Base-by-base conservation (phyloP, 2,797 vertebrate genomes). In the Helicolenus hilgendorfi region DNA sequence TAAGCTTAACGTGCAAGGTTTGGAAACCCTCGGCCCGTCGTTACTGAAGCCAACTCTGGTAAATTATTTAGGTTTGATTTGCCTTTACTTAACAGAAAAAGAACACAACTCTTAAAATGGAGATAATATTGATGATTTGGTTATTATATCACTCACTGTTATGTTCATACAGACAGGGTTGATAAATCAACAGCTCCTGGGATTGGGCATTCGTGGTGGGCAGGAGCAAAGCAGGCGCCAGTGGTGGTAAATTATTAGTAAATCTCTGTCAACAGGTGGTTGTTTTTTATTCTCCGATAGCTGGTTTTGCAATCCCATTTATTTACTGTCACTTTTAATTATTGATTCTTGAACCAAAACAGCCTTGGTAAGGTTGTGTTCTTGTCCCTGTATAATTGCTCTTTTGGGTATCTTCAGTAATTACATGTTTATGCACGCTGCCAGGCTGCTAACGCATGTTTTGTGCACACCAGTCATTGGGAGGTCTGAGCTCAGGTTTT, bases 201-300 rank as follows among this genome's bases (percentile, higher is more conserved):
- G 92, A 95, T 96, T 94, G 93, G 95, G 20, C 68, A 59, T 77
- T 63, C 41, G 11, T 58, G 35, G 89, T 86, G 85, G 94, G 94
- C 81, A 89, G 85, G 4, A 38, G 69, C 70, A 33, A 85, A 77
- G 56, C 78, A 69, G 90, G 76, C 87, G 91, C 84, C 94, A 83
- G 64, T 72, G 64, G 29, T 77, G 79, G 94, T 96, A 79, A 95
- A 95, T 96, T 92, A 96, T 96, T 96, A 90, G 58, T 89, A 88
- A 90, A 82, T 91, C 87, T 81, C 80, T 64, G 84, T 83, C 76
- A 92, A 92, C 90, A 89, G 14, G 29, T 41, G 33, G 5, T 26
- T 72, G 6, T 76, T 65, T 79, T 41, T 62, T 74, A 7, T 70
- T 63, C 72, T 75, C 83, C 55, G 0, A 74, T 60, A 26, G 13